Evolutionary conservation across 2,797 vertebrate species (phyloP), one percentile per base, ranked within the genome.

Genomic region (Artibeus jamaicensis): DNA sequence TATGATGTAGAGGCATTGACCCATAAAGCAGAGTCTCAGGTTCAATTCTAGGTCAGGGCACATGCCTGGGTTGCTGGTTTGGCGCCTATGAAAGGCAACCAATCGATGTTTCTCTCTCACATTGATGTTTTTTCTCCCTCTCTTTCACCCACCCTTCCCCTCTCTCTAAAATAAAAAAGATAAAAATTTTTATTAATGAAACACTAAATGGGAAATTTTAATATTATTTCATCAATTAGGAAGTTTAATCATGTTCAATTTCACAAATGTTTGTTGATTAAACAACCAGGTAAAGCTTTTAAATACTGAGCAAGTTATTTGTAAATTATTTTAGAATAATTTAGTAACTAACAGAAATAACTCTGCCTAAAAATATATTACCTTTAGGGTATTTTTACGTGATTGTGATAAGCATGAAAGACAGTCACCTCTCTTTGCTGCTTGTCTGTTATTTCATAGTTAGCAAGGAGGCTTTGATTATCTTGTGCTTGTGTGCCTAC

Each of bases 241-340:
- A 90, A 85, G 37, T 70, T 95, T 57, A 70, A 55, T 18, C 14
- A 42, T 71, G 59, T 78, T 93, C 24, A 14, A 0, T 94, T 83
- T 34, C 37, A 79, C n/a, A 86, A 2, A 57, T 86, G 2, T 55
- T 70, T 88, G 34, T 90, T 94, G n/a, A 86, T 94, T 62, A 62
- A 24, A 86, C 65, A 86, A 3, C 77, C 37, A 77, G 59, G n/a
- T 93, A 34, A 79, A 91, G n/a, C 11, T 89, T 59, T 93, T 59
- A 48, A 21, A 10, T 19, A 59, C 65, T 86, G 34, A 81, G 12
- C 26, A 86, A 81, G 14, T 16, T 87, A 67, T n/a, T 74, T 93
- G 53, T 53, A 68, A 95, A 86, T 70, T 89, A 84, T 82, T 88
- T 73, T 57, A 93, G 53, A 83, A 86, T 81, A 65, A 85, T 37